phyloP scores from a whole-genome alignment of 2,888 invertebrate species.

The Eupithecia centaureata region DNA sequence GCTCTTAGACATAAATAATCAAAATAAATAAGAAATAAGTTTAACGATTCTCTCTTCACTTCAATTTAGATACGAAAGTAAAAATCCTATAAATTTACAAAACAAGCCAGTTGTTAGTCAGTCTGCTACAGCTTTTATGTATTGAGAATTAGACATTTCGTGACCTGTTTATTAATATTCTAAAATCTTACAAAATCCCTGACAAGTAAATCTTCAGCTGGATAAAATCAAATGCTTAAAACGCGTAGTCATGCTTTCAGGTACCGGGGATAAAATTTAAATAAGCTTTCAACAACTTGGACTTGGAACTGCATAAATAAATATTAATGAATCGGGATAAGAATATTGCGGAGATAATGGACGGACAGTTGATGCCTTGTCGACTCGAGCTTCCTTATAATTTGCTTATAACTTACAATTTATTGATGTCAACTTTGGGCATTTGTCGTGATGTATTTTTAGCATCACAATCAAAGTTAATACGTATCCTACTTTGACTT shows the following conservation, averaged over 20 bases:
- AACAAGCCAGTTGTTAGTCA: background rate
- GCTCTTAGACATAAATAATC: too few relatives aligned
- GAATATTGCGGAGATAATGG: slow-evolving; percentile 66
- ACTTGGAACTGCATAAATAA: slow-evolving; percentile 77
- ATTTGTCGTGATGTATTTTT: background rate
- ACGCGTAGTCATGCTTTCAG: slow-evolving; percentile 64
- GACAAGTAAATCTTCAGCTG: slow-evolving; percentile 64
- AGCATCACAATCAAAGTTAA: too few relatives aligned
- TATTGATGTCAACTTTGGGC: background rate
- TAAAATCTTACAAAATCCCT: slow-evolving; percentile 31
- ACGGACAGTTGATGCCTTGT: slow-evolving; percentile 52
- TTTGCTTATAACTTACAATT: background rate
- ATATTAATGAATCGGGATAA: slow-evolving; percentile 69
- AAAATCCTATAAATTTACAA: background rate
- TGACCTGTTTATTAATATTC: background rate
- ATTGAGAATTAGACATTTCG: background rate
- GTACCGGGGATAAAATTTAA: slow-evolving; percentile 76
- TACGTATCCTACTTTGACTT: too few relatives aligned
- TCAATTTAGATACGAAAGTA: background rate
- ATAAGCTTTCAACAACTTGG: slow-evolving; percentile 74
- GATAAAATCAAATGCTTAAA: slow-evolving; percentile 67
- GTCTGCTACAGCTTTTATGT: background rate
- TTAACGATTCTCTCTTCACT: too few relatives aligned
- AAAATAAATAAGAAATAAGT: too few relatives aligned
- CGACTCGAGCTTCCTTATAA: slow-evolving; percentile 48